Evolutionary conservation across 2,113 vertebrate genomes (phyloP), one percentile per base, ranked within the genome.

Genomic region (Tylochromis polylepis): DNA sequence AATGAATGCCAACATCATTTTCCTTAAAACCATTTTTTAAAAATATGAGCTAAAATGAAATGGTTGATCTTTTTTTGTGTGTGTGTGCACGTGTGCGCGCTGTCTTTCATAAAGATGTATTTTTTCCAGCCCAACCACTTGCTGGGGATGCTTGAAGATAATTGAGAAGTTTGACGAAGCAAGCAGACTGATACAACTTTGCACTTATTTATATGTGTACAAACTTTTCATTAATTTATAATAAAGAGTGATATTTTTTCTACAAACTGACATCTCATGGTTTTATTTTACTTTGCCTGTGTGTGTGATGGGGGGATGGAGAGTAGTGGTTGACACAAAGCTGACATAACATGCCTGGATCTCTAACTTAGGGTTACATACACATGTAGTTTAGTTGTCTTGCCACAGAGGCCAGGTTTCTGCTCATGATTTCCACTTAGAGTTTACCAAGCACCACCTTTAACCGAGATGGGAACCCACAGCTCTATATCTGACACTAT

Each of bases 121-220:
- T 95, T 94, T 93, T 87, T 89, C 95, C 95, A 95, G 97, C 97
- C 96, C 94, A 86, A 87, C 92, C 93, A 94, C 95, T 97, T 96
- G 95, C 94, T 93, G 93, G 94, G 92, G 91, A 98, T 96, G 97
- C 97, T 97, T 98, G 97, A 97, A 97, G 93, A 96, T 94, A 94
- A 95, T 95, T 91, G 89, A 94, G 94, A 96, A 95, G 94, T 95
- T 96, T 95, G 96, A 95, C 79, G 67, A 95, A 94, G 85, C 89
- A 94, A 91, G 86, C 82, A 89, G 93, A 95, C 93, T 92, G 89
- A 97, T 95, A 96, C 96, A 58, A 93, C 96, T 98, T 98, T 98
- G 98, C 98, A 99, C 98, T 97, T 98, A 99, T 99, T 99, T 99
- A 99, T 99, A 98, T 97, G 98, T 97, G 96, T 97, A 97, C 49